phyloP scores from a whole-genome alignment of 2,888 invertebrate species.

The Trissolcus brochymenae region DNA sequence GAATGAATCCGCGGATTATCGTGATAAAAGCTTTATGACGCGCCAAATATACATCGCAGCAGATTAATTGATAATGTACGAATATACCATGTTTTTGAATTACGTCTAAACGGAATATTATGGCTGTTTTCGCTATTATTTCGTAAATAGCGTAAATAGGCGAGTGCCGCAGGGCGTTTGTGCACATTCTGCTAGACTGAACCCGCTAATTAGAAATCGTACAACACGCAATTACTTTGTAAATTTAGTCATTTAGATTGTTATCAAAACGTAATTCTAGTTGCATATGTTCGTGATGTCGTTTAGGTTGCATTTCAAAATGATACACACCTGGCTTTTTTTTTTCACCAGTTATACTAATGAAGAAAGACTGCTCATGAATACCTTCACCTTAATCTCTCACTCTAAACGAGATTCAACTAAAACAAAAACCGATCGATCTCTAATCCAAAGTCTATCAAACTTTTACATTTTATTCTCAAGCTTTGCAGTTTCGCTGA shows the following conservation, averaged over 20 bases:
- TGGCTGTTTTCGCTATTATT: constrained; percentile 49
- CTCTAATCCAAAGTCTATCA: no score
- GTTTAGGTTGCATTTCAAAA: constrained; percentile 18
- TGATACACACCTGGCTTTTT: constrained; percentile 8
- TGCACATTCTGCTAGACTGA: constrained; percentile 47
- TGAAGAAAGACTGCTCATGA: background rate
- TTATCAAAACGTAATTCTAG: constrained; percentile 51
- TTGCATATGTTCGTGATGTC: constrained; percentile 37
- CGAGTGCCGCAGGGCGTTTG: constrained; percentile 53
- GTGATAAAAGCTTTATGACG: constrained; percentile 6
- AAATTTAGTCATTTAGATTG: constrained; percentile 55
- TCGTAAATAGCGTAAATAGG: constrained; percentile 51
- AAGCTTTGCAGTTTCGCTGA: no score
- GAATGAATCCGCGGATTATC: constrained; percentile 9
- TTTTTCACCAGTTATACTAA: constrained; percentile 10
- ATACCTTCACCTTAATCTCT: no score
- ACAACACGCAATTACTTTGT: constrained; percentile 54
- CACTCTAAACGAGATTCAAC: no score
- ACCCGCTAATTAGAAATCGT: constrained; percentile 55
- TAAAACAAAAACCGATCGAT: no score
- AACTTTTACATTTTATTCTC: no score
- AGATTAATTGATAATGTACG: constrained; percentile 20
- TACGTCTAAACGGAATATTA: constrained; percentile 34
- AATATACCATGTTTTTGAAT: constrained; percentile 41
- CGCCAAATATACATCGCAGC: constrained; percentile 6